Evolutionary conservation across 2,888 invertebrate species (phyloP).

Genomic region (Anodontia alba): DNA sequence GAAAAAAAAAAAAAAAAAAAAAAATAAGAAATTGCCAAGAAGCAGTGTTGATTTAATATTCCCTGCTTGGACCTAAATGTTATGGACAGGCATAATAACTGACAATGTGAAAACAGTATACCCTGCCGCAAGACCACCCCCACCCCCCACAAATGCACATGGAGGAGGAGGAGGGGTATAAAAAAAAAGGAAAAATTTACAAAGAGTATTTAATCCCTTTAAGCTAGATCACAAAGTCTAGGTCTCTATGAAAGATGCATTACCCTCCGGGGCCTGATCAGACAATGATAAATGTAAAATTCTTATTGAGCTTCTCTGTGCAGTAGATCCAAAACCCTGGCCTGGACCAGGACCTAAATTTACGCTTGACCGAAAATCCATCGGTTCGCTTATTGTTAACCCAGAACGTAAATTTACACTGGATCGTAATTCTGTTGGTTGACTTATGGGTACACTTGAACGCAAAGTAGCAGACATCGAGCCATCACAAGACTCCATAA

Average conservation of each 20-base stretch:
- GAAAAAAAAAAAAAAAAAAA: too few relatives aligned
- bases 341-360: neutral
- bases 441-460: constrained; percentile 40
- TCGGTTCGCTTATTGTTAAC: constrained; percentile 2
- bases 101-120: too few relatives aligned
- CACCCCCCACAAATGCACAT: too few relatives aligned
- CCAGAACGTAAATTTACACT: neutral
- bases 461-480: constrained; percentile 36
- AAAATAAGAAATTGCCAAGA: too few relatives aligned
- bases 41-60: too few relatives aligned
- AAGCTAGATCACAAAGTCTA: too few relatives aligned
- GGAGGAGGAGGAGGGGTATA: too few relatives aligned
- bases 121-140: too few relatives aligned
- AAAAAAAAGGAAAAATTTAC: too few relatives aligned
- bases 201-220: too few relatives aligned
- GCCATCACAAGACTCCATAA: constrained; percentile 50
- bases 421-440: constrained; percentile 47
- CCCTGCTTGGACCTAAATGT: too few relatives aligned
- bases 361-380: constrained; percentile 6
- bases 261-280: constrained; percentile 6
- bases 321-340: neutral
- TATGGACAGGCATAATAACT: too few relatives aligned
- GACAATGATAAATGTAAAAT: constrained; percentile 14
- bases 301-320: constrained; percentile 7
- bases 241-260: neutral